Percentiles rank a stretch among this genome's conserved stretches.
Conservation (phyloP, 2,888 invertebrate species). For the Alentia gelatinosa region DNA sequence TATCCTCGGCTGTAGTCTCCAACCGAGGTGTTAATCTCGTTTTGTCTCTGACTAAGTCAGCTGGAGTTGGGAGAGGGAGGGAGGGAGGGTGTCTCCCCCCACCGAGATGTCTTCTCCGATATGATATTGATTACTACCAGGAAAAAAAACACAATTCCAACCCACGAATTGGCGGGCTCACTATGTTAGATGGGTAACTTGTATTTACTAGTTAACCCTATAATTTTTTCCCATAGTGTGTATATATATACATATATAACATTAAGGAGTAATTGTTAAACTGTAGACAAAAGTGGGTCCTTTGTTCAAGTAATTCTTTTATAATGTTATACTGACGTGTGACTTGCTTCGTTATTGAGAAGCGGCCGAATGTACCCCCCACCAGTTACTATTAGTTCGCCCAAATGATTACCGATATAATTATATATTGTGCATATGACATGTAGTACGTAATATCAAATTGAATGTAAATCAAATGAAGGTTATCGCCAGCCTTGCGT, state of each 20-base stretch:
- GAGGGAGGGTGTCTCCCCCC: no score
- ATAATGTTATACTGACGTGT: not conserved
- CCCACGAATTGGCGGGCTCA: not conserved
- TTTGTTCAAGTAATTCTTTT: not conserved
- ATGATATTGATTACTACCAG: not conserved
- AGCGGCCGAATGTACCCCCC: not conserved
- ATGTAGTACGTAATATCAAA: not conserved
- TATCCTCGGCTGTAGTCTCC: not conserved
- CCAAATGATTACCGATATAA: constrained; percentile 6
- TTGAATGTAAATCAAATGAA: constrained; percentile 16
- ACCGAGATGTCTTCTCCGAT: no score
- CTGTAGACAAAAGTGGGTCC: not conserved
- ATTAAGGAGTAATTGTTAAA: not conserved
- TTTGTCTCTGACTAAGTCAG: not conserved
- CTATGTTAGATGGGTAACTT: not conserved
- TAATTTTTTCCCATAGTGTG: not conserved
- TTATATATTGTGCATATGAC: constrained; percentile 34
- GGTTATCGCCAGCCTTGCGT: not conserved
- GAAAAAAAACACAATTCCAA: not conserved
- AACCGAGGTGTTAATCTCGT: not conserved
- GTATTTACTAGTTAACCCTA: not conserved
- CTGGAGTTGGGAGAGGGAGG: no score
- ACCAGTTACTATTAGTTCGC: not conserved
- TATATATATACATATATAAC: constrained; percentile 5
- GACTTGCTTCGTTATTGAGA: not conserved